Evolutionary conservation across 2,113 vertebrate genomes (phyloP).

Genomic region (Cnemophilus loriae): DNA sequence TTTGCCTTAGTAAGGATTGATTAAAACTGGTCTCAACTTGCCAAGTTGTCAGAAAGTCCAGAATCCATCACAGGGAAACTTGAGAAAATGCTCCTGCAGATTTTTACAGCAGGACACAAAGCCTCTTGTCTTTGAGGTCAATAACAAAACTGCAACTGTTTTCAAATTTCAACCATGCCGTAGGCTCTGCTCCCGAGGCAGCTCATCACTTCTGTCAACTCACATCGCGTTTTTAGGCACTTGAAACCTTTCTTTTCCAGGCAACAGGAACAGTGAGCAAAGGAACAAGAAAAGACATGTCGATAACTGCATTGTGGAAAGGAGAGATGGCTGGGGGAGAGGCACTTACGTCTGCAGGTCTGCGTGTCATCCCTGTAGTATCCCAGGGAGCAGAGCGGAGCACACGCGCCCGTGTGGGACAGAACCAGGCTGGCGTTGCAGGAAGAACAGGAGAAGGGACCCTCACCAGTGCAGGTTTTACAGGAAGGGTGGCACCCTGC

Average conservation of each 20-base stretch:
- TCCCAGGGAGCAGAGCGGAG: conserved; percentile 73
- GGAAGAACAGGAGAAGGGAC: conserved; percentile 80
- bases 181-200: neutral
- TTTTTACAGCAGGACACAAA: neutral
- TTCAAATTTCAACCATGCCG: neutral
- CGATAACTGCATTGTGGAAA: rapidly evolving
- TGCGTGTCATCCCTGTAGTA: conserved; percentile 74
- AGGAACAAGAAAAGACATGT: neutral
- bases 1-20: neutral
- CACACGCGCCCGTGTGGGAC: conserved; percentile 76
- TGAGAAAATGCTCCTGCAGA: neutral
- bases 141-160: neutral
- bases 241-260: neutral
- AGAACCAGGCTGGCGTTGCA: conserved; percentile 73
- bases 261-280: neutral
- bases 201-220: neutral
- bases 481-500: conserved; percentile 89
- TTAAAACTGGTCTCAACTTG: neutral
- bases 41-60: neutral
- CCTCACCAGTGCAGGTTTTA: conserved; percentile 73
- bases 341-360: conserved; percentile 79
- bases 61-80: neutral
- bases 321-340: neutral
- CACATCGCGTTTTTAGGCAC: neutral
- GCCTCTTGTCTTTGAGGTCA: neutral